Evolutionary conservation across 2,888 invertebrate species (phyloP).

Genomic region (Deroplatys truncata): DNA sequence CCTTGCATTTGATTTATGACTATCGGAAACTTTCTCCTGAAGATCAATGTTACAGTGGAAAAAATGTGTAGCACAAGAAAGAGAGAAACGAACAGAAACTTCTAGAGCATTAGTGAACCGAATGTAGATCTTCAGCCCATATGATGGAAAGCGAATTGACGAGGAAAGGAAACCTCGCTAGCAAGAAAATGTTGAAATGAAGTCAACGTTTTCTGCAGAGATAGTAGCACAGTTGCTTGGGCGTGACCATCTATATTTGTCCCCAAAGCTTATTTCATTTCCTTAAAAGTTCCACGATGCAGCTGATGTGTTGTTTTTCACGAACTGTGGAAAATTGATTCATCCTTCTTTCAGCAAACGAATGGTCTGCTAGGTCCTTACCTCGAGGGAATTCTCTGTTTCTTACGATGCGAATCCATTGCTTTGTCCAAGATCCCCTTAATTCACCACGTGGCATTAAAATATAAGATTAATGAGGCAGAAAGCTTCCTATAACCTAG

Average conservation of each 20-base stretch:
- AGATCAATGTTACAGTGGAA: not conserved
- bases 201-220: not conserved
- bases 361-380: not conserved
- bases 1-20: not conserved
- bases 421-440: too few species aligned
- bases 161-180: not conserved
- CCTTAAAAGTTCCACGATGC: constrained; percentile 24
- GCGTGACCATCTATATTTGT: not conserved
- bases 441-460: too few species aligned
- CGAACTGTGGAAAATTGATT: not conserved
- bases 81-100: not conserved
- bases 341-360: not conserved
- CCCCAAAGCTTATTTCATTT: constrained; percentile 21
- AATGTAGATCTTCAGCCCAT: not conserved
- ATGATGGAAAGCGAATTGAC: not conserved
- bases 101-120: not conserved
- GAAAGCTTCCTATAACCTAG: too few species aligned
- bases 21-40: not conserved
- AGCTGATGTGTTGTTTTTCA: not conserved
- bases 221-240: not conserved
- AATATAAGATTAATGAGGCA: too few species aligned
- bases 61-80: not conserved
- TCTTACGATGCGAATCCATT: not conserved
- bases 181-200: too few species aligned
- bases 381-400: not conserved